phyloP scores from a whole-genome alignment of 2,797 vertebrate species.

The Acanthopagrus latus region DNA sequence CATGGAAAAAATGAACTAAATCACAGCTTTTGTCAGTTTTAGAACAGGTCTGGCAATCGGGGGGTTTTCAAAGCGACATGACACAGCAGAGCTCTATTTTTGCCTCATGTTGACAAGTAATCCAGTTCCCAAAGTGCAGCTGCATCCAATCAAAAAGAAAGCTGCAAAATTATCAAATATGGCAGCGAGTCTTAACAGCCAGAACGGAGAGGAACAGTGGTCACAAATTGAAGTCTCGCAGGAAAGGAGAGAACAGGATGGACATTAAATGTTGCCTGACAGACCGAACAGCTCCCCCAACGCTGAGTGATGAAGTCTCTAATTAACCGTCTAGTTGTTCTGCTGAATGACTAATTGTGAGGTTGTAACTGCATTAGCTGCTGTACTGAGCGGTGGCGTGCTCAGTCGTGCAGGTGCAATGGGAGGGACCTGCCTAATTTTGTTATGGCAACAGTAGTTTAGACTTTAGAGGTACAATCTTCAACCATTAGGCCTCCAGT shows the following conservation, averaged over 20 bases:
- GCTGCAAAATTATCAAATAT: constrained; percentile 44
- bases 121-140: constrained; percentile 53
- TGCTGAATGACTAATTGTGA: constrained; percentile 25
- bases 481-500: too few species aligned
- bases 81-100: constrained; percentile 51
- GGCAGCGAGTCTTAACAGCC: constrained; percentile 7
- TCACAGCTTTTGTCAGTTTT: constrained; percentile 52
- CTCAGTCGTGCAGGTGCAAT: background rate
- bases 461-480: background rate
- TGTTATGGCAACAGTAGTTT: background rate
- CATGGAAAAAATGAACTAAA: constrained; percentile 70
- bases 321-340: constrained; percentile 33
- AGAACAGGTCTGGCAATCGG: constrained; percentile 54
- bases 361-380: constrained; percentile 1
- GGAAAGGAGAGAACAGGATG: background rate
- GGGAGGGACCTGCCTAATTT: background rate
- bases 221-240: constrained; percentile 8
- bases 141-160: constrained; percentile 52
- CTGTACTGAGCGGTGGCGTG: background rate
- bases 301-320: constrained; percentile 31
- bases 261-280: constrained; percentile 7
- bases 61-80: constrained; percentile 42
- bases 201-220: constrained; percentile 15
- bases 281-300: constrained; percentile 8
- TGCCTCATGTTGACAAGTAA: constrained; percentile 52